Conservation (phyloP, 2,797 vertebrate genomes). For the Myotis myotis region DNA sequence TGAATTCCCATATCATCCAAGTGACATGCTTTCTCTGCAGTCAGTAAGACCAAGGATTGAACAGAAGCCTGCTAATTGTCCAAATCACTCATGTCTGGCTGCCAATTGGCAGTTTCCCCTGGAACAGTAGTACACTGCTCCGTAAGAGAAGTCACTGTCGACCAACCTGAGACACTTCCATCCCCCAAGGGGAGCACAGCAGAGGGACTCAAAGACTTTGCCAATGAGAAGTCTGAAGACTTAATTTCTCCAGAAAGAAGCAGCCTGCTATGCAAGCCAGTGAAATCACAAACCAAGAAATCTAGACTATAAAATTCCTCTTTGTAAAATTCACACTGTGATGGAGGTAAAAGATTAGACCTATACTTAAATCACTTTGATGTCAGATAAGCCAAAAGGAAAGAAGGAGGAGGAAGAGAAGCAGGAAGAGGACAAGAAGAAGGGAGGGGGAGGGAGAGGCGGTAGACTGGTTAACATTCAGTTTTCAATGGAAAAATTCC, state of each 20-base stretch:
- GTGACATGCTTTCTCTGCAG: not conserved
- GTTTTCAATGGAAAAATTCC: not conserved
- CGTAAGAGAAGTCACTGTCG: slow-evolving; percentile 35
- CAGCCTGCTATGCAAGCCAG: not conserved
- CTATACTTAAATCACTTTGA: not conserved
- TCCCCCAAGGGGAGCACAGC: slow-evolving; percentile 38
- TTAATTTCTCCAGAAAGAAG: slow-evolving; percentile 57
- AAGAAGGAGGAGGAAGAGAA: too few species aligned
- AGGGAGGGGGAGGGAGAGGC: too few species aligned
- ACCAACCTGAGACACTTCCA: slow-evolving; percentile 45
- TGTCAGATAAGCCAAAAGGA: not conserved
- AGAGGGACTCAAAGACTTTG: slow-evolving; percentile 41
- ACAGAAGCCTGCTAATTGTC: slow-evolving; percentile 61
- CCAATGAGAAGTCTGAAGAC: slow-evolving; percentile 62
- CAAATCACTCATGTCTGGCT: slow-evolving; percentile 34
- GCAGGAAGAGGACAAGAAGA: too few species aligned
- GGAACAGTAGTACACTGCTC: not conserved
- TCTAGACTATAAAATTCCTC: not conserved
- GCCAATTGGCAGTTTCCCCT: slow-evolving; percentile 57
- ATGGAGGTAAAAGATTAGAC: not conserved
- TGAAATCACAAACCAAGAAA: slow-evolving; percentile 41
- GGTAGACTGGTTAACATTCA: not conserved
- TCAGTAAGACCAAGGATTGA: slow-evolving; percentile 16
- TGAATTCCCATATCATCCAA: not conserved
- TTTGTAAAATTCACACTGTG: slow-evolving; percentile 38